A percentile compares a stretch with the other conserved stretches of the same genome.
These are phyloP conservation scores for Pomatorhinus ruficollis DNA, from an alignment of 2,113 vertebrate genomes.

Conservation along the genomic window DNA sequence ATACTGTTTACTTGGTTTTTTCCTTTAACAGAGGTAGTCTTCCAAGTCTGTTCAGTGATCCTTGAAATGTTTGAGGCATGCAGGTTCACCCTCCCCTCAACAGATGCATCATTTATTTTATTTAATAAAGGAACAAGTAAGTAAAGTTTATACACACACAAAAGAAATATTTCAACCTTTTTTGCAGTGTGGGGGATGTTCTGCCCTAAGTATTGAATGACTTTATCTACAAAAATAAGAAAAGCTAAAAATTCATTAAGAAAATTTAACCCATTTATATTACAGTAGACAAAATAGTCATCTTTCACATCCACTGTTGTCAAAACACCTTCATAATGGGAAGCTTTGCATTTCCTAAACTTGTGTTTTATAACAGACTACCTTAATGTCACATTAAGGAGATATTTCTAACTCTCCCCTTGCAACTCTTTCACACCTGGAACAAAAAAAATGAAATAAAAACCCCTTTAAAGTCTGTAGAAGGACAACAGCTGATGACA, in stretches of 20 bases:
- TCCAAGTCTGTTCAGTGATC: background rate
- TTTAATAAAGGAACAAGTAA: background rate
- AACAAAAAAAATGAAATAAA: background rate
- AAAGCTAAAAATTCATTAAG: background rate
- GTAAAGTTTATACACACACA: background rate
- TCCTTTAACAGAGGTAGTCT: background rate
- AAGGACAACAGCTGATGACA: background rate
- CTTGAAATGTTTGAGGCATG: background rate
- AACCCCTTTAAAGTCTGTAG: background rate
- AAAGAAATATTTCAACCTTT: background rate
- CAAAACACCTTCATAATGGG: background rate
- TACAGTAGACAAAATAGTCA: background rate
- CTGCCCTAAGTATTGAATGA: background rate
- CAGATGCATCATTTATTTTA: background rate
- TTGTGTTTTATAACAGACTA: background rate
- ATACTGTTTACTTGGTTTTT: background rate
- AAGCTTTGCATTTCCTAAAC: background rate
- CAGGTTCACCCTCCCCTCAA: background rate
- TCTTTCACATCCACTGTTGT: background rate
- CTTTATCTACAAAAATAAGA: background rate
- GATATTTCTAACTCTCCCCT: background rate
- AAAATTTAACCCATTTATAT: background rate
- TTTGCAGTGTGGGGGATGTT: rapidly evolving
- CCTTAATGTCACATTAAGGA: background rate
- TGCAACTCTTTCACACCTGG: background rate